phyloP scores from a whole-genome alignment of 2,113 vertebrate species.

The Scatophagus argus region DNA sequence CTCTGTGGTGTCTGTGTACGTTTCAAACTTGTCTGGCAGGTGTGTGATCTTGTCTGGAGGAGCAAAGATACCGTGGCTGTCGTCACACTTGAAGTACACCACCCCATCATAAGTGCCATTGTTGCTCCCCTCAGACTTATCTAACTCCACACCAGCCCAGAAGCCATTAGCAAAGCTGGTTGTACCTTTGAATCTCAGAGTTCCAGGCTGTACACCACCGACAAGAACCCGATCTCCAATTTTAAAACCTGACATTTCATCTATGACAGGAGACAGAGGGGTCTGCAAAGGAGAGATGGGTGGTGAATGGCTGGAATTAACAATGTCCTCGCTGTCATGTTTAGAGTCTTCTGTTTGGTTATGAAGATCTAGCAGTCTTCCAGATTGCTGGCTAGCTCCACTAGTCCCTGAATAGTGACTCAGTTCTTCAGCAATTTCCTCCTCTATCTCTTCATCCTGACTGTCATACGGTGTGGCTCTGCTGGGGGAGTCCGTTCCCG shows the following conservation, averaged over 20 bases:
- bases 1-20: slow-evolving; percentile 81
- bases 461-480: slow-evolving; percentile 60
- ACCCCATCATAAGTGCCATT: slow-evolving; percentile 91
- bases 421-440: slow-evolving; percentile 88
- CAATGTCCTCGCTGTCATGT: slow-evolving; percentile 63
- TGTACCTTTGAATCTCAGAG: slow-evolving; percentile 91
- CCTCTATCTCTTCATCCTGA: slow-evolving; percentile 76
- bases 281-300: slow-evolving; percentile 58
- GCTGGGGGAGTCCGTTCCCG: slow-evolving; percentile 31
- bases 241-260: slow-evolving; percentile 85
- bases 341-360: slow-evolving; percentile 78
- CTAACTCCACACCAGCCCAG: slow-evolving; percentile 96
- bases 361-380: slow-evolving; percentile 83
- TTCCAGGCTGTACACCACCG: slow-evolving; percentile 92
- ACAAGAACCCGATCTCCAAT: slow-evolving; percentile 93
- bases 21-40: slow-evolving; percentile 83
- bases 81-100: slow-evolving; percentile 90
- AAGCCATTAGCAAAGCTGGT: slow-evolving; percentile 93
- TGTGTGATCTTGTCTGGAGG: slow-evolving; percentile 93
- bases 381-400: slow-evolving; percentile 76
- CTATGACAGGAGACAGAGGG: slow-evolving; percentile 42
- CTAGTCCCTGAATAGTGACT: slow-evolving; percentile 81
- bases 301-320: slow-evolving; percentile 38
- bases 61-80: slow-evolving; percentile 94
- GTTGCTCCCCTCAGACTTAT: slow-evolving; percentile 94